Percentiles rank a stretch among this genome's conserved stretches.
phyloP scores from a whole-genome alignment of 37 sponge, comb jelly and placozoan genomes.

The Theonella swinhoei region DNA sequence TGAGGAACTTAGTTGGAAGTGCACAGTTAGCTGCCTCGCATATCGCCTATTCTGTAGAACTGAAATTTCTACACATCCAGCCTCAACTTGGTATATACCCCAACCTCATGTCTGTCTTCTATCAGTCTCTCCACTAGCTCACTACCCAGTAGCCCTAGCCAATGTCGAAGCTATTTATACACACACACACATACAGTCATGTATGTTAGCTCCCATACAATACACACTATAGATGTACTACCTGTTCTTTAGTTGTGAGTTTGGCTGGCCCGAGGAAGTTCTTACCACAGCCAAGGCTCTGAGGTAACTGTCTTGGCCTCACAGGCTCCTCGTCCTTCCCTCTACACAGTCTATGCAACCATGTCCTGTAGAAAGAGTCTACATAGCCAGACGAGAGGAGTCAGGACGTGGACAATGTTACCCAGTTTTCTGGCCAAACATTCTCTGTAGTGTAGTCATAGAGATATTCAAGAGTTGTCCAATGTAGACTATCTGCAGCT shows the following conservation, averaged over 20 bases:
- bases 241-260: slow-evolving; percentile 50
- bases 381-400: no score
- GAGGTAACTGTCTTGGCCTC: slow-evolving; percentile 52
- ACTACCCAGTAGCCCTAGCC: slow-evolving; percentile 60
- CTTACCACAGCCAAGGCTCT: slow-evolving; percentile 86
- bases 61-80: no score
- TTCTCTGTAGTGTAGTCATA: slow-evolving; percentile 22
- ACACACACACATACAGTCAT: background rate
- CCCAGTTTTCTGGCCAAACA: slow-evolving; percentile 82
- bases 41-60: background rate
- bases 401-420: background rate
- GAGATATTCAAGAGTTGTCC: slow-evolving; percentile 58
- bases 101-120: no score
- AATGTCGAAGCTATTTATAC: slow-evolving; percentile 33
- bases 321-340: slow-evolving; percentile 80
- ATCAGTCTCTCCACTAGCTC: slow-evolving; percentile 65
- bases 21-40: slow-evolving; percentile 18
- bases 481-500: slow-evolving; percentile 44
- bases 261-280: slow-evolving; percentile 77
- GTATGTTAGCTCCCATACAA: background rate
- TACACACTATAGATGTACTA: background rate
- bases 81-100: no score
- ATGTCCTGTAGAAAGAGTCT: slow-evolving; percentile 24
- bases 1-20: slow-evolving; percentile 10
- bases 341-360: slow-evolving; percentile 78